Evolutionary conservation across 1,140 invertebrate genomes (phyloP), one percentile per base, ranked within the genome.

Genomic region (Cylas formicarius): DNA sequence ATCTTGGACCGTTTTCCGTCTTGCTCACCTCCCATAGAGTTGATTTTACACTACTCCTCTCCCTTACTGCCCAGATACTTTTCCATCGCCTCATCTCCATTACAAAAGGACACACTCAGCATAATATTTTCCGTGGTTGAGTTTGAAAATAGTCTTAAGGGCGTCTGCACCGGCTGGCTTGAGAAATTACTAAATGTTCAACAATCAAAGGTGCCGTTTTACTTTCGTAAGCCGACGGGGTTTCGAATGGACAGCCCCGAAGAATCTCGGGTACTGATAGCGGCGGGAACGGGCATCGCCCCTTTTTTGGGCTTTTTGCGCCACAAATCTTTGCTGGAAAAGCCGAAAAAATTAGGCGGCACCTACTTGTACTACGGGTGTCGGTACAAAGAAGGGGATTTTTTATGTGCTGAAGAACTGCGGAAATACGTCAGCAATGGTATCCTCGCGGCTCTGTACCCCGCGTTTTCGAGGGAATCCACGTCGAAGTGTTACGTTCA

Each of bases 281-380:
- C 81, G 4, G 77, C 86, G 44, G 90, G 90, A 10, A 90, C 86
- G 21, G 90, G 87, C 9, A 66, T 90, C 16, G 78, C 88, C 6
- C 88, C 89, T 2, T 93, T 88, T 60, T 74, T 76, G 45, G 76
- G 78, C 10, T 82, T 81, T 56, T 53, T 82, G 10, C 63, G 75
- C 53, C 74, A 81, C 60, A 43, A 66, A 41, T 55, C 60, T 24
- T 54, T 51, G 48, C 33, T 27, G 2, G 14, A 46, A n/a, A 54
- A 56, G 23, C 32, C 60, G n/a, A 24, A 35, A 18, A 44, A 63
- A 34, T 47, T 64, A 27, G 72, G 73, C 9, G 60, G 70, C 37
- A 64, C 67, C 7, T 77, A 75, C 63, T 62, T 91, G 9, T 88
- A 84, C 65, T 85, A 80, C 71, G 87, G 87, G 1, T 88, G 85